Conservation (phyloP, 2,888 invertebrate species). For the Tinea pellionella region DNA sequence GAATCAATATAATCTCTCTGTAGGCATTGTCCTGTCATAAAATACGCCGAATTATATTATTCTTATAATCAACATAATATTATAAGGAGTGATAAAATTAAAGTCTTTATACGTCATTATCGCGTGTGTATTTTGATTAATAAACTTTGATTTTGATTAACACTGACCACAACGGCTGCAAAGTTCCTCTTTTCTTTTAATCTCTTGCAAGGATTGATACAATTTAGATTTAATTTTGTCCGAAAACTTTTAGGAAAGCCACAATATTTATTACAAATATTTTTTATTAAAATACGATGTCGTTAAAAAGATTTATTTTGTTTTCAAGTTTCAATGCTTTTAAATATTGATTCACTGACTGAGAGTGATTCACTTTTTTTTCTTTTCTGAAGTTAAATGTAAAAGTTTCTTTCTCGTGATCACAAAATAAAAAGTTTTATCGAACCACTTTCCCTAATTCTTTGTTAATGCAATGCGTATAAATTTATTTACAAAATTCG, state of each 20-base stretch:
- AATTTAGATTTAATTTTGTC: too few species aligned
- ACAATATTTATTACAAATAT: too few species aligned
- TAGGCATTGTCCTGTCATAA: constrained; percentile 11
- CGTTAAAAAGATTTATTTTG: constrained; percentile 37
- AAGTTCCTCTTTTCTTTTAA: too few species aligned
- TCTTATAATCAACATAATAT: neutral
- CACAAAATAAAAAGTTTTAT: constrained; percentile 52
- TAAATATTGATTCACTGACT: constrained; percentile 57
- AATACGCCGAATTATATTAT: constrained; percentile 11
- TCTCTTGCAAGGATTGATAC: too few species aligned
- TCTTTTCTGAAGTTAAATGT: constrained; percentile 50
- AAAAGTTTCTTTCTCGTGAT: constrained; percentile 50
- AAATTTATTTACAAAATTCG: constrained; percentile 23
- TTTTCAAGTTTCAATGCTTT: constrained; percentile 46
- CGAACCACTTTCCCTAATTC: constrained; percentile 48
- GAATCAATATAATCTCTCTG: neutral
- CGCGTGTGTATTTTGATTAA: too few species aligned
- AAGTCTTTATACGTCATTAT: too few species aligned
- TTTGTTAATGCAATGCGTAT: constrained; percentile 46
- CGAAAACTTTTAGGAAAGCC: too few species aligned
- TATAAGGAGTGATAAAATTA: too few species aligned
- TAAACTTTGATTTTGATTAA: neutral
- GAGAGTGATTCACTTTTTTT: constrained; percentile 49
- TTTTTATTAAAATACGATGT: constrained; percentile 25
- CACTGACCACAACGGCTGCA: too few species aligned